Evolutionary conservation across 2,797 vertebrate species (phyloP).

Genomic region (Falco biarmicus): DNA sequence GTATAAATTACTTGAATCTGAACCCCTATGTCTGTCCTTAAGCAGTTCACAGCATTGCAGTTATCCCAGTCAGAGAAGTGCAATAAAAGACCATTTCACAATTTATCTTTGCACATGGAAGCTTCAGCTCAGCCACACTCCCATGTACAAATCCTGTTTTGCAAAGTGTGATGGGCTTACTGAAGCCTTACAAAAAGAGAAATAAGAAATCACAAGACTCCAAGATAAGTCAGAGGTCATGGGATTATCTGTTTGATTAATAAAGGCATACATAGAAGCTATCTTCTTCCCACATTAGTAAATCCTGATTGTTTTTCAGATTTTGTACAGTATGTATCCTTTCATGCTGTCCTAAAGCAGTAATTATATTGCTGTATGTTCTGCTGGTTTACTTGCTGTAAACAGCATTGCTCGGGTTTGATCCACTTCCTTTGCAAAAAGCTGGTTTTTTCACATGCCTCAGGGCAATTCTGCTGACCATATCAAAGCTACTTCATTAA

Average conservation of each 20-base stretch:
- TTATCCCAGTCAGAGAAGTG: background rate
- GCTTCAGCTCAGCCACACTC: background rate
- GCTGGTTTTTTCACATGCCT: background rate
- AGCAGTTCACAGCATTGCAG: background rate
- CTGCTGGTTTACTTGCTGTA: background rate
- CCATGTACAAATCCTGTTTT: too few species aligned
- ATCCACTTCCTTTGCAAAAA: background rate
- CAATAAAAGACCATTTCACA: background rate
- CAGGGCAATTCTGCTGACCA: background rate
- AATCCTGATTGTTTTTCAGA: background rate
- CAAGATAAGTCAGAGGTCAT: background rate
- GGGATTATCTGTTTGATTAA: background rate
- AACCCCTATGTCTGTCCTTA: background rate
- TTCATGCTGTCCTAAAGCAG: background rate
- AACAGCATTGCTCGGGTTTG: background rate
- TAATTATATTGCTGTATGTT: background rate
- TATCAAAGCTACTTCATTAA: background rate
- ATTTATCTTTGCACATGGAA: background rate
- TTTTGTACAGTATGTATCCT: background rate
- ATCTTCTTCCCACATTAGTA: background rate
- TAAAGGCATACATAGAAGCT: background rate
- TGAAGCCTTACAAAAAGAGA: background rate
- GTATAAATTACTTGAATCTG: background rate
- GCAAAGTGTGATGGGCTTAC: background rate
- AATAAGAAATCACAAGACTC: background rate